phyloP scores from a whole-genome alignment of 1,140 invertebrate genomes.

The Lasioglossum baleicum region DNA sequence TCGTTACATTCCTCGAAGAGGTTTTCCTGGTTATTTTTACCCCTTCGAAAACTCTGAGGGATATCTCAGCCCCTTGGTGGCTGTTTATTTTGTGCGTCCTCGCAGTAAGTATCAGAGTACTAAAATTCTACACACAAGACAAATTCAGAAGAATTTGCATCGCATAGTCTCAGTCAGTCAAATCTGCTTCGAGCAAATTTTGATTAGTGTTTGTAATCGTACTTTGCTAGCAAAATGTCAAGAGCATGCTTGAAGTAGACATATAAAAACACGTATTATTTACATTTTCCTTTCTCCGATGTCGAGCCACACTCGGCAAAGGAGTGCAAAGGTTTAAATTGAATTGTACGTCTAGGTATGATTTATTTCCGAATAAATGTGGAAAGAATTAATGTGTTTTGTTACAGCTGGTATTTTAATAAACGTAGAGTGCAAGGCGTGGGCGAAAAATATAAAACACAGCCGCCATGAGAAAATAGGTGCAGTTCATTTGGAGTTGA shows the following conservation, averaged over 20 bases:
- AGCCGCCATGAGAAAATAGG: constrained; percentile 89
- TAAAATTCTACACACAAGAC: neutral
- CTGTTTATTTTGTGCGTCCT: constrained; percentile 90
- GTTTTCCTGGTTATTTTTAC: constrained; percentile 91
- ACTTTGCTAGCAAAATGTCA: neutral
- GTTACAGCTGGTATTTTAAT: constrained; percentile 90
- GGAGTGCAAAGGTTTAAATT: too few species aligned
- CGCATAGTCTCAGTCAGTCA: too few species aligned
- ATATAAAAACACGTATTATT: too few species aligned
- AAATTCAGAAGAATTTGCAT: too few species aligned
- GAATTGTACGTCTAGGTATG: too few species aligned
- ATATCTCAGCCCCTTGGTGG: constrained; percentile 93
- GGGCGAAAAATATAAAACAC: constrained; percentile 92
- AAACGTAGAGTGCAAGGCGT: constrained; percentile 94
- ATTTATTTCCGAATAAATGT: too few species aligned
- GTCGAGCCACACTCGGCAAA: too few species aligned
- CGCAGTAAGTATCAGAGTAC: constrained; percentile 82
- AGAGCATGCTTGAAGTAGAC: too few species aligned
- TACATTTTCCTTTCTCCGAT: too few species aligned
- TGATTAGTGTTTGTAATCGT: too few species aligned
- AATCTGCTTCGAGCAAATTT: too few species aligned
- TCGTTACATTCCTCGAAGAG: constrained; percentile 83
- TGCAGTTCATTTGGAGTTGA: constrained; percentile 92
- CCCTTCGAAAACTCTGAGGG: constrained; percentile 90
- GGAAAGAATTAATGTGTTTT: constrained; percentile 32